These are phyloP conservation scores for Anastatus disparis DNA, from an alignment of 1,140 invertebrate species.

Conservation along the genomic window DNA sequence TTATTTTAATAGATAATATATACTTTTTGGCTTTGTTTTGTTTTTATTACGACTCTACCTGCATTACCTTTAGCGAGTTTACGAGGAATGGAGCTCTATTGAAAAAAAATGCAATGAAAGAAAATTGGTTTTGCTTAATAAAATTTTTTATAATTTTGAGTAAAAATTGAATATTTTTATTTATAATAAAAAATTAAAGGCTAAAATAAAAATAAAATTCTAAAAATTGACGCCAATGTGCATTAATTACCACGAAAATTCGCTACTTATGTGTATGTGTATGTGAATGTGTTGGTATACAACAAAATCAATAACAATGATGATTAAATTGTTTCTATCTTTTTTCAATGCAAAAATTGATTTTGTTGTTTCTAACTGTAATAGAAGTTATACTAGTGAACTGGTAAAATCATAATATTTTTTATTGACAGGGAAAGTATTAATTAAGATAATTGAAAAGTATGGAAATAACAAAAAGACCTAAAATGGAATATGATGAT, in stretches of 20 bases:
- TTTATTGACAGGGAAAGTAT: slow-evolving; percentile 28
- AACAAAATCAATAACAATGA: slow-evolving; percentile 43
- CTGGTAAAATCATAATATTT: slow-evolving; percentile 19
- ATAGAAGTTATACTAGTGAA: not conserved
- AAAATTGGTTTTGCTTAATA: not conserved
- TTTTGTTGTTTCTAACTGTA: not conserved
- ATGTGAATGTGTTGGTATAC: slow-evolving; percentile 21
- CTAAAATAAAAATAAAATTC: slow-evolving; percentile 21
- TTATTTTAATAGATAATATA: not conserved
- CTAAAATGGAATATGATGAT: slow-evolving; percentile 42
- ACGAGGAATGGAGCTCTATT: not conserved
- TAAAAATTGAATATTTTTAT: not conserved
- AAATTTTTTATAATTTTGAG: not conserved
- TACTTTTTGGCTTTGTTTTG: slow-evolving; percentile 25
- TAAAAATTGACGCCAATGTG: not conserved
- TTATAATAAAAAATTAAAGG: not conserved
- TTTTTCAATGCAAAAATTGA: slow-evolving; percentile 18
- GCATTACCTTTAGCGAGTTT: slow-evolving; percentile 32
- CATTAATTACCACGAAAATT: slow-evolving; percentile 31
- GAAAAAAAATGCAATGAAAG: not conserved
- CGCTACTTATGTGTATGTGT: slow-evolving; percentile 18
- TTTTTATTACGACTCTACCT: slow-evolving; percentile 25
- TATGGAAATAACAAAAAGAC: slow-evolving; percentile 44
- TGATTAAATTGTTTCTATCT: slow-evolving; percentile 22
- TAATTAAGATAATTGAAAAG: slow-evolving; percentile 35